Conservation (phyloP, 2,113 vertebrate species). For the Corythoichthys haematopterus region DNA sequence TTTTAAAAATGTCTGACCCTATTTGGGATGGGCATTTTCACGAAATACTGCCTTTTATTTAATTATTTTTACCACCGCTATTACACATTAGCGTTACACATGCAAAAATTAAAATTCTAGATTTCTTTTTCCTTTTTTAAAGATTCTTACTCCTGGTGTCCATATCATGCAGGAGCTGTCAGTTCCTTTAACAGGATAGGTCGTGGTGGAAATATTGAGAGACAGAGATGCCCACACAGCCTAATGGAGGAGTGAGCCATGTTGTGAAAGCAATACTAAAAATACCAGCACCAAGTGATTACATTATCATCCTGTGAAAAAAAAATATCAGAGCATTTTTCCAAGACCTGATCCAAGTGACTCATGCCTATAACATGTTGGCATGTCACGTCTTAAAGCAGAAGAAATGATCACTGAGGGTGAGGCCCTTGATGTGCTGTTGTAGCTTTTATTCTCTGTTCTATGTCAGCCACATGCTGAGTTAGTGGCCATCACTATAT, state of each 20-base stretch:
- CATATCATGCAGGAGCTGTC: no score
- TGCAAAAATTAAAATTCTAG: no score
- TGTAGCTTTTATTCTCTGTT: constrained; percentile 13
- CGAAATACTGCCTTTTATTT: no score
- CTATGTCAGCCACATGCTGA: constrained; percentile 18
- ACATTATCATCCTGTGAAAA: constrained; percentile 13
- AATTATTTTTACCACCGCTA: no score
- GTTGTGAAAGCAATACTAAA: constrained; percentile 5
- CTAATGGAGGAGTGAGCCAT: constrained; percentile 19
- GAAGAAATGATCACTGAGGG: constrained; percentile 14
- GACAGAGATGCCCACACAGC: neutral
- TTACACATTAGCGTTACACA: no score
- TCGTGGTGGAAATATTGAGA: constrained; percentile 3
- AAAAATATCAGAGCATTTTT: neutral
- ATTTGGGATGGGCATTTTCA: no score
- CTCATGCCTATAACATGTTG: neutral
- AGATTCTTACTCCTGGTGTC: no score
- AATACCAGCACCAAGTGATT: constrained; percentile 3
- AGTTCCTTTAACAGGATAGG: no score
- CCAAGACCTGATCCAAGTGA: neutral
- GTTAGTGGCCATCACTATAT: constrained; percentile 40
- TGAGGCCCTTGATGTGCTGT: constrained; percentile 14
- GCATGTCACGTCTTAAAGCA: neutral
- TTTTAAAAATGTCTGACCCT: no score
- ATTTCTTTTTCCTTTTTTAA: no score